phyloP scores from a whole-genome alignment of 2,888 invertebrate species.

The Lamellibrachia satsuma region DNA sequence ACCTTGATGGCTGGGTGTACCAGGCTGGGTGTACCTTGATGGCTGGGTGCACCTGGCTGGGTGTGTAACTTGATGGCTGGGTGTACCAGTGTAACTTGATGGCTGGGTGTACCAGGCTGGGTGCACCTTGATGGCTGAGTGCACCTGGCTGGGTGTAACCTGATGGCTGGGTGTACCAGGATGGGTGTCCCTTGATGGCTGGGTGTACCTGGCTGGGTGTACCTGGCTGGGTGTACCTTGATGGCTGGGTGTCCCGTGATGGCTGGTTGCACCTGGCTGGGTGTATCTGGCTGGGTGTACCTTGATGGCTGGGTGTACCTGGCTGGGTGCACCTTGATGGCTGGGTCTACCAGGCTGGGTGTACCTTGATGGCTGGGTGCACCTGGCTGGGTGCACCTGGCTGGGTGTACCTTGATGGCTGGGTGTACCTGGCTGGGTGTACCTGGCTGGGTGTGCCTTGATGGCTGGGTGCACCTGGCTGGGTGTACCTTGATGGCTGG shows the following conservation, averaged over 20 bases:
- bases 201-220: neutral
- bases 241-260: neutral
- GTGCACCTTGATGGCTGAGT: neutral
- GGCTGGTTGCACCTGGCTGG: neutral
- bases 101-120: neutral
- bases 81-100: neutral
- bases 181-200: neutral
- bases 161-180: neutral
- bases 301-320: neutral
- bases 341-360: neutral
- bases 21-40: neutral
- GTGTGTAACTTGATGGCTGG: neutral
- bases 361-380: neutral
- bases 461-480: neutral
- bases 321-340: neutral
- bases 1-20: neutral
- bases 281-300: neutral
- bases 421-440: neutral
- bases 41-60: neutral
- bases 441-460: neutral
- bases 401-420: neutral
- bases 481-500: neutral
- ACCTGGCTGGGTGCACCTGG: neutral
- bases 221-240: neutral
- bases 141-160: neutral